Evolutionary conservation across 2,797 vertebrate species (phyloP).

Genomic region (Chaunax sp.): DNA sequence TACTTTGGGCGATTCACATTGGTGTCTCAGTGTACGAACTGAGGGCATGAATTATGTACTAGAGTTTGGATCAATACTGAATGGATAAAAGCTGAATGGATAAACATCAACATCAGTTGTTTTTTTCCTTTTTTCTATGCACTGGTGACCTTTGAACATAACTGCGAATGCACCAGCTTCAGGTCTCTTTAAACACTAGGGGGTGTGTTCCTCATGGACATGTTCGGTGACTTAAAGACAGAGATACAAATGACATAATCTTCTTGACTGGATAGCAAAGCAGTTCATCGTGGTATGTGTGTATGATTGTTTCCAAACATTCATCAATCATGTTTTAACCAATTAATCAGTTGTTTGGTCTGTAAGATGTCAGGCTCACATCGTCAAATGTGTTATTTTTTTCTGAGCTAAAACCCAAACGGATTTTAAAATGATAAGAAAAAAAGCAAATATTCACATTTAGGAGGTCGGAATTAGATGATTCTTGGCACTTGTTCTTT

Average conservation of each 20-base stretch:
- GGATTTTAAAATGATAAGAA: background rate
- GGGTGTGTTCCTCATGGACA: conserved; percentile 57
- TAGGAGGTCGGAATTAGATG: background rate
- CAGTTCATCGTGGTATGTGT: background rate
- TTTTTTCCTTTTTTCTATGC: background rate
- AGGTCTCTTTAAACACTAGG: conserved; percentile 59
- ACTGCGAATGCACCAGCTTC: conserved; percentile 20
- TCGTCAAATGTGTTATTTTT: background rate
- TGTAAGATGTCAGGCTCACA: background rate
- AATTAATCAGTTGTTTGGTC: fast-evolving
- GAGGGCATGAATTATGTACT: background rate
- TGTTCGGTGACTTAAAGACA: conserved; percentile 1
- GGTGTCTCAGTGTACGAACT: conserved; percentile 33
- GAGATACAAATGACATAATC: background rate
- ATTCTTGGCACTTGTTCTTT: background rate
- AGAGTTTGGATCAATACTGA: conserved; percentile 3
- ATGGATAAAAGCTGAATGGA: background rate
- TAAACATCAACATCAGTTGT: background rate
- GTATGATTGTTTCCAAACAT: too few species aligned
- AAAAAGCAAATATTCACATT: background rate
- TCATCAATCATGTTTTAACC: too few species aligned
- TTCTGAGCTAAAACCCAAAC: too few species aligned
- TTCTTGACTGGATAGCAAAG: background rate
- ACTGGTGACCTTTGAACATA: background rate
- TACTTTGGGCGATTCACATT: conserved; percentile 51